Conservation (phyloP, 92 coral and sea anemone genomes). For the Palythoa caribaeorum region DNA sequence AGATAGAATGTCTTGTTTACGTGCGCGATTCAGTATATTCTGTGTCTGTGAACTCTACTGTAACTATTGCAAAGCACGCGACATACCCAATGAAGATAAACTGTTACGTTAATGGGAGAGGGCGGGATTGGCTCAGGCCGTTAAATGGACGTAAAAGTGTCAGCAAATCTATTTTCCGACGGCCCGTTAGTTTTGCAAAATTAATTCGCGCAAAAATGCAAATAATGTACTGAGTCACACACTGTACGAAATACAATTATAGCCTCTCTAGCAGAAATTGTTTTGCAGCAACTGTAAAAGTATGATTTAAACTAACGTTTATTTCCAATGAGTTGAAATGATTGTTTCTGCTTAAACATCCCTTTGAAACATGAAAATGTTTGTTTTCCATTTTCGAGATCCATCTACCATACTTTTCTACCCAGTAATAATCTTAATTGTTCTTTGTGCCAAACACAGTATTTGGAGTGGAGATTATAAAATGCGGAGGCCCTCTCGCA, state of each 20-base stretch:
- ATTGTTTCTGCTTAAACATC: slow-evolving; percentile 6
- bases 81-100: too few relatives aligned
- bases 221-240: too few relatives aligned
- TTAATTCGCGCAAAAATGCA: too few relatives aligned
- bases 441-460: slow-evolving; percentile 43
- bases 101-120: too few relatives aligned
- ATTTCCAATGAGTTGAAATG: slow-evolving; percentile 31
- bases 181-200: too few relatives aligned
- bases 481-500: slow-evolving; percentile 33
- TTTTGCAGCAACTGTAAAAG: slow-evolving; percentile 23
- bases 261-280: slow-evolving; percentile 25
- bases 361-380: slow-evolving; percentile 35
- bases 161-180: too few relatives aligned
- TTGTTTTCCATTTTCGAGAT: slow-evolving; percentile 49
- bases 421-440: slow-evolving; percentile 37
- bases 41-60: too few relatives aligned
- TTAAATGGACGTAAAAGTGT: too few relatives aligned
- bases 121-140: too few relatives aligned
- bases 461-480: slow-evolving; percentile 19
- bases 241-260: background rate
- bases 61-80: too few relatives aligned
- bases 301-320: slow-evolving; percentile 22
- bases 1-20: too few relatives aligned
- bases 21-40: too few relatives aligned
- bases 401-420: slow-evolving; percentile 39